Evolutionary conservation across 2,888 invertebrate species (phyloP), one percentile per base, ranked within the genome.

Genomic region (Tridacna crocea): DNA sequence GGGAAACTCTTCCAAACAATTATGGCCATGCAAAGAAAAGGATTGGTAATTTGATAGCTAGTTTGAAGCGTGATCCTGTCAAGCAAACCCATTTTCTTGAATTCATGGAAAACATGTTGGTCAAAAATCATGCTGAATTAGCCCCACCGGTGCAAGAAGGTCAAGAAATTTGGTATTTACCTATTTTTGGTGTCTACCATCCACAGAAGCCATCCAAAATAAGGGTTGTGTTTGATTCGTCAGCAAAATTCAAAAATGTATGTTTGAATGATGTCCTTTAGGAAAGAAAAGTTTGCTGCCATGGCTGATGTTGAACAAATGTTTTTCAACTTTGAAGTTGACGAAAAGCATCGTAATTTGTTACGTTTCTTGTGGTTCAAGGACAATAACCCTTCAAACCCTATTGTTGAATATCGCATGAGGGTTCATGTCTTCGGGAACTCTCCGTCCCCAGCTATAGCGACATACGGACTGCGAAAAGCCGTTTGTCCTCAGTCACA

Each of bases 211-310:
- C n/a, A n/a, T n/a, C n/a, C n/a, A n/a, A n/a, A n/a, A n/a, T n/a
- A n/a, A n/a, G n/a, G n/a, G n/a, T n/a, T n/a, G n/a, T n/a, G n/a
- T n/a, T n/a, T n/a, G n/a, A n/a, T n/a, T n/a, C n/a, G n/a, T n/a
- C 87, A 58, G 85, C 85, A 13, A 79, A 76, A 60, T 81, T 19
- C 55, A 47, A 79, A n/a, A 81, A 79, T 55, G 47, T 84, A 13
- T 85, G 76, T 26, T 74, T 88, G 15, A 87, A 88, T 74, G 55
- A 77, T n/a, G 63, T 77, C n/a, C 76, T 85, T 88, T 83, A 46
- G 26, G 72, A 22, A 72, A 46, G 68, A 87, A 19, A 61, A 19
- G 10, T 17, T 80, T 70, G 82, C 84, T 46, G 48, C 78, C 15
- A 82, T 72, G 47, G 72, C 58, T 24, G 87, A 85, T 58, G 75